Percentiles rank a stretch among this genome's conserved stretches.
Evolutionary conservation across 2,888 invertebrate species (phyloP).

Genomic region (Epistrophella euchroma): DNA sequence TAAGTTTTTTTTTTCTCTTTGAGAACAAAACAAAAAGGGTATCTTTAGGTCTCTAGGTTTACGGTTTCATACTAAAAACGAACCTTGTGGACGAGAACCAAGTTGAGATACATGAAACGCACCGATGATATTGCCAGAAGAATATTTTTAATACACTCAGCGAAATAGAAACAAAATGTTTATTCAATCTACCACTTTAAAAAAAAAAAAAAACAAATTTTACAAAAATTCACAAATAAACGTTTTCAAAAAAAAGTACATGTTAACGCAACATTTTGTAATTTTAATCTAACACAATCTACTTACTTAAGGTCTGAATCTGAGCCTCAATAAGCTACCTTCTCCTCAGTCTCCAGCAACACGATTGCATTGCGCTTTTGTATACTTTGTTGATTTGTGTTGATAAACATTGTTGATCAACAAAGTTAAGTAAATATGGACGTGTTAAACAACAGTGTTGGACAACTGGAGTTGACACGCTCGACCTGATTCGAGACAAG

Average conservation of each 20-base stretch:
- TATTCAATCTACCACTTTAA: not conserved
- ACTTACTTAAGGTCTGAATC: too few species aligned
- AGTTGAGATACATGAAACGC: slow-evolving; percentile 52
- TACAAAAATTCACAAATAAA: too few species aligned
- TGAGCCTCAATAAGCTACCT: too few species aligned
- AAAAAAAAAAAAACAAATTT: too few species aligned
- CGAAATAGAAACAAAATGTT: not conserved
- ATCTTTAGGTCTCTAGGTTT: slow-evolving; percentile 75
- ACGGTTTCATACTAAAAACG: slow-evolving; percentile 66
- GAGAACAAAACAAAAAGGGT: slow-evolving; percentile 52
- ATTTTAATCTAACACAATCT: too few species aligned
- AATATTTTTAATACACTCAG: not conserved
- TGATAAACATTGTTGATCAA: not conserved
- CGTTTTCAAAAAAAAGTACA: too few species aligned
- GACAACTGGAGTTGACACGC: not conserved
- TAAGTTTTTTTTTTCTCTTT: slow-evolving; percentile 38
- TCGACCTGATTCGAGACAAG: too few species aligned
- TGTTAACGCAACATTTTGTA: not conserved
- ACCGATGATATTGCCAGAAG: slow-evolving; percentile 40
- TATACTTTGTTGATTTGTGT: not conserved
- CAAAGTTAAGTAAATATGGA: not conserved
- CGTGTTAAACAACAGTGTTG: not conserved
- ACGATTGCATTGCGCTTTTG: not conserved
- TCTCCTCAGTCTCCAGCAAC: not conserved
- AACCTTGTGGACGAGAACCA: slow-evolving; percentile 22